Evolutionary conservation across 2,113 vertebrate genomes (phyloP).

Genomic region (Rattus rattus): DNA sequence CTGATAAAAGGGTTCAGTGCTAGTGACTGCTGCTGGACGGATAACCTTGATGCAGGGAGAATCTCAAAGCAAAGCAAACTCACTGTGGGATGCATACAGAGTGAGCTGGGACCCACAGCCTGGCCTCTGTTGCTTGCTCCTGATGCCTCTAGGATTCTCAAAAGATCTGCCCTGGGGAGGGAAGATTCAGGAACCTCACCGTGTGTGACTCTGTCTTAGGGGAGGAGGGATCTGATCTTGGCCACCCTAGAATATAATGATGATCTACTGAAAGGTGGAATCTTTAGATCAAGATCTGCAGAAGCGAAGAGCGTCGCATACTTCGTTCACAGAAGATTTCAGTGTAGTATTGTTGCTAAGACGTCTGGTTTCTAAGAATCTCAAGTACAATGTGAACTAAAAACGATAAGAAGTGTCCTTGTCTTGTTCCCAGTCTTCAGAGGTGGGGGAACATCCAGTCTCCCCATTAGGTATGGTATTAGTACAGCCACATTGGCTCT

Average conservation of each 20-base stretch:
- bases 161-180: conserved; percentile 56
- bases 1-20: conserved; percentile 83
- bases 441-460: neutral
- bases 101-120: neutral
- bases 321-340: neutral
- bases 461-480: neutral
- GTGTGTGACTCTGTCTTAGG: neutral
- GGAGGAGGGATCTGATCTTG: neutral
- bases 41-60: conserved; percentile 81
- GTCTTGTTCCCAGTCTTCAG: neutral
- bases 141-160: neutral
- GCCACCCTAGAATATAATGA: fast-evolving
- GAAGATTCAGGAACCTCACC: fast-evolving
- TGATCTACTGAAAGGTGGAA: neutral
- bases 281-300: neutral
- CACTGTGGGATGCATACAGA: neutral
- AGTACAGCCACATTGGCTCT: neutral
- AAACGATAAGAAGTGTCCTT: neutral
- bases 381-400: neutral
- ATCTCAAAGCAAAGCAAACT: conserved; percentile 70
- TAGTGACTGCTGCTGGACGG: conserved; percentile 78
- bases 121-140: neutral
- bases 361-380: conserved; percentile 37
- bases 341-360: neutral
- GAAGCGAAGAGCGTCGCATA: neutral